phyloP scores from a whole-genome alignment of 2,113 vertebrate species.

The Entomyzon cyanotis region DNA sequence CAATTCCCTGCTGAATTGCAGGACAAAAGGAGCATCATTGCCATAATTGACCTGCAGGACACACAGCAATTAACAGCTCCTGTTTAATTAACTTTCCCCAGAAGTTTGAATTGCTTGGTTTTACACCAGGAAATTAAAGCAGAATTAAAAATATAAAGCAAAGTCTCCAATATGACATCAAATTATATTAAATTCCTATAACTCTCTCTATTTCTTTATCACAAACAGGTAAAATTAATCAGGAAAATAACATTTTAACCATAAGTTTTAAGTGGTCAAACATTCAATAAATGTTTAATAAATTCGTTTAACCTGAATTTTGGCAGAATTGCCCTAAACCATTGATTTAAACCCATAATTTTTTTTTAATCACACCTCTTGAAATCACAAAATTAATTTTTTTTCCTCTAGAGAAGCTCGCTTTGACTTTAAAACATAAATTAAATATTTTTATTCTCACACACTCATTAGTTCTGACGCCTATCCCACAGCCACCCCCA shows the following conservation, averaged over 20 bases:
- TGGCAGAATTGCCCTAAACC: not conserved
- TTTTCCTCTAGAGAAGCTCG: not conserved
- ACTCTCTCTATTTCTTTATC: not conserved
- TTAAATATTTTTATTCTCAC: not conserved
- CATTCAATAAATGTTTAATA: too few relatives aligned
- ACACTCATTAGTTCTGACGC: too few relatives aligned
- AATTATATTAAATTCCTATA: fast-evolving
- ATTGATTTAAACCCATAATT: not conserved
- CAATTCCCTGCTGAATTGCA: not conserved
- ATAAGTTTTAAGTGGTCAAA: fast-evolving
- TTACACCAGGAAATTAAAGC: not conserved
- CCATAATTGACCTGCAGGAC: not conserved
- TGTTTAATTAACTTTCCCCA: not conserved
- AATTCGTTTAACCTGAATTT: fast-evolving
- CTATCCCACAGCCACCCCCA: fast-evolving
- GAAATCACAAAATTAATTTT: fast-evolving
- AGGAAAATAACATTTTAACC: not conserved
- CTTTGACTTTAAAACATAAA: not conserved
- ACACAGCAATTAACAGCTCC: not conserved
- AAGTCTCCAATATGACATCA: fast-evolving
- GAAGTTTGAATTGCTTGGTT: not conserved
- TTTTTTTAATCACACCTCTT: not conserved
- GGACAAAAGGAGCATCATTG: not conserved
- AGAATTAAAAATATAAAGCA: not conserved
- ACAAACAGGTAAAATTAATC: not conserved